Conservation (phyloP, 2,888 invertebrate species). For the Salticus scenicus region DNA sequence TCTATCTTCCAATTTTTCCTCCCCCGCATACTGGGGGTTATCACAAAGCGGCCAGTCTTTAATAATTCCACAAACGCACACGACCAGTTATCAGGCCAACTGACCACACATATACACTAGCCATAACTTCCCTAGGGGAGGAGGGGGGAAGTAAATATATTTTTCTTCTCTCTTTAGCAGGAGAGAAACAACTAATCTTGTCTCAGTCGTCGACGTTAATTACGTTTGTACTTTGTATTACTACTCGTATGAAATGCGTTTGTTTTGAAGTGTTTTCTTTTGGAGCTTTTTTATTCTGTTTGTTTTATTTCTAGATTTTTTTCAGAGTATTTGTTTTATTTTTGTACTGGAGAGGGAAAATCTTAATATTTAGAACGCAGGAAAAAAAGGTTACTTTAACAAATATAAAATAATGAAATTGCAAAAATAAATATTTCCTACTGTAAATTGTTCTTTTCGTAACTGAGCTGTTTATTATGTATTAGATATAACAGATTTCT, state of each 20-base stretch:
- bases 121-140: conserved; percentile 35
- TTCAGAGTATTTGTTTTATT: conserved; percentile 4
- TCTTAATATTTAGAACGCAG: not conserved
- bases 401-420: too few relatives aligned
- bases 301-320: not conserved
- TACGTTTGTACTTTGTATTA: conserved; percentile 65
- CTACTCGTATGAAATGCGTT: conserved; percentile 60
- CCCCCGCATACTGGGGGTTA: not conserved
- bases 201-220: conserved; percentile 66
- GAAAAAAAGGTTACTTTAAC: too few relatives aligned
- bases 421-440: too few relatives aligned
- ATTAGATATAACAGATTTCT: too few relatives aligned
- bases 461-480: too few relatives aligned
- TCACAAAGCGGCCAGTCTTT: conserved; percentile 61
- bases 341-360: not conserved
- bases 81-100: conserved; percentile 55
- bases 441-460: too few relatives aligned
- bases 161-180: conserved; percentile 65
- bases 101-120: conserved; percentile 59
- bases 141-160: conserved; percentile 34
- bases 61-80: conserved; percentile 68
- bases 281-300: not conserved
- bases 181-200: conserved; percentile 66
- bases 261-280: conserved; percentile 58
- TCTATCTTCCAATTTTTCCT: not conserved